Conservation (phyloP, 2,113 vertebrate species). For the Smithornis capensis region DNA sequence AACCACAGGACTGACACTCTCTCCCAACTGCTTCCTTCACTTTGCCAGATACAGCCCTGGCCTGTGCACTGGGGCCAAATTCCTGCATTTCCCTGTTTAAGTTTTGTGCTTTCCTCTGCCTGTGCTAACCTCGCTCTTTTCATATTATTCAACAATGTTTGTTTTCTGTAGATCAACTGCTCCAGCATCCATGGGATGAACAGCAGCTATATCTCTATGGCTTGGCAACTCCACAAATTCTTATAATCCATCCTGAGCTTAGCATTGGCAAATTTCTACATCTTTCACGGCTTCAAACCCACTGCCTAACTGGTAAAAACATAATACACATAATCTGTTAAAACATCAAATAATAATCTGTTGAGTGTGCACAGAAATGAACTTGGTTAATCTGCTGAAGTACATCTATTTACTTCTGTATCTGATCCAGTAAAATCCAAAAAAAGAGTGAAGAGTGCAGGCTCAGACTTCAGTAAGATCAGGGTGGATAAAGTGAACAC, state of each 20-base stretch:
- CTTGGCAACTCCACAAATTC: neutral
- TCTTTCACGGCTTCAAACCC: neutral
- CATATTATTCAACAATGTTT: neutral
- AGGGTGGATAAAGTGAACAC: conserved; percentile 11
- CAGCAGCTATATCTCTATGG: neutral
- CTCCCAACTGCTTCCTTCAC: neutral
- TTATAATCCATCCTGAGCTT: neutral
- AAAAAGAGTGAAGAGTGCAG: neutral
- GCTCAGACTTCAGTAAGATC: neutral
- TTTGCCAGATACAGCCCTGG: neutral
- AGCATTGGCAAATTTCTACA: conserved; percentile 10
- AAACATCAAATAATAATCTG: conserved; percentile 32
- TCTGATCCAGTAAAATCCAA: neutral
- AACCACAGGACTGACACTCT: neutral
- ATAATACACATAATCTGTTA: conserved; percentile 25
- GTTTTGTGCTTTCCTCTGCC: neutral
- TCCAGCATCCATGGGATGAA: neutral
- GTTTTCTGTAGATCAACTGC: neutral
- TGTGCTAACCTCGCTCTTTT: neutral
- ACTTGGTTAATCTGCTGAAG: conserved; percentile 31
- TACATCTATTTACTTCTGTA: conserved; percentile 31
- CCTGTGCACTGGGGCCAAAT: neutral
- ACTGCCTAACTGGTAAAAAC: neutral
- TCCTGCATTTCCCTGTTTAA: neutral
- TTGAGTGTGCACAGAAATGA: neutral